Evolutionary conservation across 1,140 invertebrate genomes (phyloP).

Genomic region (Drosophila repletoides): DNA sequence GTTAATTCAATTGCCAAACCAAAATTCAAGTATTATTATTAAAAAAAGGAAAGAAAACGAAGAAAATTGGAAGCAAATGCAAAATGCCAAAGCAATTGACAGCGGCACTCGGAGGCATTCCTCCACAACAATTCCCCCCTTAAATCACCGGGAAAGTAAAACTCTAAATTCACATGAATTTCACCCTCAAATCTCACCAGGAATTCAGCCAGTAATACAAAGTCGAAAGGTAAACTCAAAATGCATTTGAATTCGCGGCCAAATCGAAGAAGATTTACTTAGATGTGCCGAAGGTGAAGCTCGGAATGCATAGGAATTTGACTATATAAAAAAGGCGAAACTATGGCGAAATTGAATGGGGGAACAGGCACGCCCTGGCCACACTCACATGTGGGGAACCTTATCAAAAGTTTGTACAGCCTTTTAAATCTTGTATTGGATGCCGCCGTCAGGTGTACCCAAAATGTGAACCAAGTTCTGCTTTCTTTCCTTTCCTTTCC

Average conservation of each 20-base stretch:
- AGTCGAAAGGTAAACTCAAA: no score
- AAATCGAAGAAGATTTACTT: no score
- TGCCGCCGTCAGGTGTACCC: constrained; percentile 16
- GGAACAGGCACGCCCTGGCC: not conserved
- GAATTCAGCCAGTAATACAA: no score
- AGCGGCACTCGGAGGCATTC: no score
- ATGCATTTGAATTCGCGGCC: no score
- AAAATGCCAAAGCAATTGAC: not conserved
- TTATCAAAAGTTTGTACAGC: constrained; percentile 24
- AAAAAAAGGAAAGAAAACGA: constrained; percentile 22
- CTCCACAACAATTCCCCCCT: no score
- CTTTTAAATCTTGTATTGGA: constrained; percentile 14
- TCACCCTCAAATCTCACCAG: no score
- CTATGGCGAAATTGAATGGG: not conserved
- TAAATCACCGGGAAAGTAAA: no score
- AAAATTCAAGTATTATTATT: constrained; percentile 17
- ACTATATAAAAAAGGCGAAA: not conserved
- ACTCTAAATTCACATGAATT: no score
- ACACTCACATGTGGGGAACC: not conserved
- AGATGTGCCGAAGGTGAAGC: not conserved
- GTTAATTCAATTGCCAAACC: constrained; percentile 54
- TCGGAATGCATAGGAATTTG: not conserved
- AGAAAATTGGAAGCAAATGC: not conserved
- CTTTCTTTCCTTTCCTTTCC: not conserved
- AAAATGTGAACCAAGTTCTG: constrained; percentile 11